Conservation (phyloP, 2,113 vertebrate species). For the Naja naja region DNA sequence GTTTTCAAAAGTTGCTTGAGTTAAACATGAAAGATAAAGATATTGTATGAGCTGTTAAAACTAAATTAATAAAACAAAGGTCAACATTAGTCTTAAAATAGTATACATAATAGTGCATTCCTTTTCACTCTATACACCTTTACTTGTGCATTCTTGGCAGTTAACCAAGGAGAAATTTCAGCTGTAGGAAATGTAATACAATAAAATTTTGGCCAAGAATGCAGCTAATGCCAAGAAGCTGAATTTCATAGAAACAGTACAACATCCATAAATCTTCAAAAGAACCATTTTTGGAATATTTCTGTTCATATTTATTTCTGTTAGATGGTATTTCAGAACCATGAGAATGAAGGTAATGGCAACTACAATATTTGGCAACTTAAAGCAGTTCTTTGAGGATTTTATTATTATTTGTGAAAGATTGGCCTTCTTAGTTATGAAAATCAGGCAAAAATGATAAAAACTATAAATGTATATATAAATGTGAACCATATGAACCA, state of each 20-base stretch:
- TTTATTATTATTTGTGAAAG: neutral
- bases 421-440: neutral
- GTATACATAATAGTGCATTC: neutral
- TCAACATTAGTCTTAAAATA: neutral
- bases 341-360: neutral
- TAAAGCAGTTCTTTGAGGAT: neutral
- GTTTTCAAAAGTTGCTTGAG: neutral
- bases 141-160: no score
- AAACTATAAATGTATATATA: neutral
- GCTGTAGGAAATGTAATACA: neutral
- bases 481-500: neutral
- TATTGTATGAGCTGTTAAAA: neutral
- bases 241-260: neutral
- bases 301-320: neutral
- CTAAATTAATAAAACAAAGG: neutral
- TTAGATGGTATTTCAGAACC: neutral
- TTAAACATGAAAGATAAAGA: neutral
- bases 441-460: neutral
- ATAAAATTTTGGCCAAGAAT: neutral
- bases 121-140: neutral
- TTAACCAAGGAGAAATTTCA: neutral
- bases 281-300: neutral
- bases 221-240: neutral
- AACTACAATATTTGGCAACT: neutral
- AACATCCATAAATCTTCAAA: neutral